Conservation (phyloP, 2,797 vertebrate genomes). For the Gymnoscopelus braueri region DNA sequence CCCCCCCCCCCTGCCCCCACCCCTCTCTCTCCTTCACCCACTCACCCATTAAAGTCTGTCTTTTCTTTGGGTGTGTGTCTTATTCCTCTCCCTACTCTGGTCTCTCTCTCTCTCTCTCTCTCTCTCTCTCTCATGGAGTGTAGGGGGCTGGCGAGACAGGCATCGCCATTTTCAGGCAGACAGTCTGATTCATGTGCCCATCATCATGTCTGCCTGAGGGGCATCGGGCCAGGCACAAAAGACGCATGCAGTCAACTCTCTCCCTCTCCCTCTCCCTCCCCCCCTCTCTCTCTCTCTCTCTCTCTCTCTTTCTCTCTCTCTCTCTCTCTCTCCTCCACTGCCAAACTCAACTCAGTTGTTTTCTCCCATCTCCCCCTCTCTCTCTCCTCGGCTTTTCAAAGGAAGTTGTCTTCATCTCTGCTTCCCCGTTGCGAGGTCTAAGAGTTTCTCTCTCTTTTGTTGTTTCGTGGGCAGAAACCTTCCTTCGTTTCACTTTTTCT, state of each 20-base stretch:
- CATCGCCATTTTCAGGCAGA: slow-evolving; percentile 56
- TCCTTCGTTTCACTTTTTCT: neutral
- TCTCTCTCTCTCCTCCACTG: slow-evolving; percentile 29
- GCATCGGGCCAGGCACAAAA: slow-evolving; percentile 61
- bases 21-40: neutral
- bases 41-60: neutral
- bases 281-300: slow-evolving; percentile 5
- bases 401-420: neutral
- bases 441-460: too few species aligned
- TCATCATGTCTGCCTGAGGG: slow-evolving; percentile 64
- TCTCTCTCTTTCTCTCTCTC: slow-evolving; percentile 36
- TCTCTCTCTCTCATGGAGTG: slow-evolving; percentile 38
- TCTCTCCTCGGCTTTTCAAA: slow-evolving; percentile 25
- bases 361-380: slow-evolving; percentile 33
- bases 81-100: slow-evolving; percentile 10
- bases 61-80: slow-evolving; percentile 6
- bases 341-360: neutral
- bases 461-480: too few species aligned
- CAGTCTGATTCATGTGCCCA: slow-evolving; percentile 76
- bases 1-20: neutral
- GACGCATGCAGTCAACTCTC: slow-evolving; percentile 68
- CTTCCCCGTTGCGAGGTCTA: neutral
- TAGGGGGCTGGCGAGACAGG: slow-evolving; percentile 41
- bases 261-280: slow-evolving; percentile 44
- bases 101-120: slow-evolving; percentile 25